Evolutionary conservation across 2,888 invertebrate species (phyloP).

Genomic region (Drosophila prolongata): DNA sequence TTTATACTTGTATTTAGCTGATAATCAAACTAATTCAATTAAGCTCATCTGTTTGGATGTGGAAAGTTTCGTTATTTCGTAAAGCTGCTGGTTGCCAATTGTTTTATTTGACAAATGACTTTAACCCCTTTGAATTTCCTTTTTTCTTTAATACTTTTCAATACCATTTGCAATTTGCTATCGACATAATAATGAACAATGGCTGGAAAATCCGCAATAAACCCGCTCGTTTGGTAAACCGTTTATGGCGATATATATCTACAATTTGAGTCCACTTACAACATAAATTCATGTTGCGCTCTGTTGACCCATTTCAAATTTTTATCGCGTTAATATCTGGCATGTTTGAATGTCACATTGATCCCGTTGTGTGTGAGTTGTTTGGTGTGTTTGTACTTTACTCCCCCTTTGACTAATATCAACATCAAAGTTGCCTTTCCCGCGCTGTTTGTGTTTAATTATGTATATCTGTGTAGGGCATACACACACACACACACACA

Average conservation of each 20-base stretch:
- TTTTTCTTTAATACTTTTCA: not conserved
- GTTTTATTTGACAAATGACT: not conserved
- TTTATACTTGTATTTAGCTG: too few species aligned
- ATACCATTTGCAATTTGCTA: not conserved
- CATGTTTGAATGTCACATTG: slow-evolving; percentile 58
- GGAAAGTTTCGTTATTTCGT: too few species aligned
- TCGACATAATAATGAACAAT: not conserved
- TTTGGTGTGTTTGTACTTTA: slow-evolving; percentile 27
- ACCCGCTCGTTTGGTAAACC: not conserved
- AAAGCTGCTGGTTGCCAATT: too few species aligned
- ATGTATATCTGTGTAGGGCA: slow-evolving; percentile 50
- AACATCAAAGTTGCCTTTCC: slow-evolving; percentile 21
- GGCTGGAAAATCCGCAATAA: not conserved
- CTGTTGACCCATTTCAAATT: slow-evolving; percentile 55
- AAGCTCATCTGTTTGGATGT: too few species aligned
- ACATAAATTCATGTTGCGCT: slow-evolving; percentile 28
- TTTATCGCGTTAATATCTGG: slow-evolving; percentile 49
- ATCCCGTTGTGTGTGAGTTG: slow-evolving; percentile 50
- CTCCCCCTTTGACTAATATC: slow-evolving; percentile 35
- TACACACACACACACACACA: slow-evolving; percentile 2
- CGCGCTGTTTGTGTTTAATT: slow-evolving; percentile 71
- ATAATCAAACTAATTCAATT: too few species aligned
- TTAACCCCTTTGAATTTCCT: not conserved
- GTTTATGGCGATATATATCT: slow-evolving; percentile 11
- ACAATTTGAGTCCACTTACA: slow-evolving; percentile 20